Conservation (phyloP, 2,888 invertebrate species). For the Parascotia fuliginaria region DNA sequence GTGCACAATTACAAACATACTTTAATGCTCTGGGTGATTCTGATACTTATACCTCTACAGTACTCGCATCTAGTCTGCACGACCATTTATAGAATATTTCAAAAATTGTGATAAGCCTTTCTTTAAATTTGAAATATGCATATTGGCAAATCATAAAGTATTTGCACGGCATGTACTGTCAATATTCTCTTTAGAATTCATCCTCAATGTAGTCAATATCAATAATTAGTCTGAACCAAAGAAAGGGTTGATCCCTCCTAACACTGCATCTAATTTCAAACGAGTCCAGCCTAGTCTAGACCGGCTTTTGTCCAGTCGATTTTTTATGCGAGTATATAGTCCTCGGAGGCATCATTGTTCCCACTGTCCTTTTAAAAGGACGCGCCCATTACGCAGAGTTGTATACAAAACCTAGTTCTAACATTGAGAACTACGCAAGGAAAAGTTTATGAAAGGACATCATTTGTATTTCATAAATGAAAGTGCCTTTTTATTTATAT, state of each 20-base stretch:
- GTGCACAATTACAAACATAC: conserved; percentile 12
- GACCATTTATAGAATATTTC: too few species aligned
- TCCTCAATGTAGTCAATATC: conserved; percentile 14
- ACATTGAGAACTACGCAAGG: conserved; percentile 18
- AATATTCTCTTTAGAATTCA: too few species aligned
- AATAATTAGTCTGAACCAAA: conserved; percentile 28
- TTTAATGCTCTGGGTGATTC: conserved; percentile 15
- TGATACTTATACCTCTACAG: too few species aligned
- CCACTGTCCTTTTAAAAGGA: conserved; percentile 53
- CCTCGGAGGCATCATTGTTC: conserved; percentile 68
- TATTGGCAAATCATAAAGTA: too few species aligned
- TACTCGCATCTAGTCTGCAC: too few species aligned
- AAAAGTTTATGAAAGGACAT: conserved; percentile 13
- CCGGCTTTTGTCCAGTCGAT: conserved; percentile 58
- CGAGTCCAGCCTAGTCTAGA: conserved; percentile 59
- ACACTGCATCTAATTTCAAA: conserved; percentile 61
- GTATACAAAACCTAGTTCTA: conserved; percentile 38
- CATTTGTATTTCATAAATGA: not conserved
- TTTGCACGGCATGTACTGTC: too few species aligned
- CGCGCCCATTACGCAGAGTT: conserved; percentile 42
- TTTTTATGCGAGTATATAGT: conserved; percentile 69
- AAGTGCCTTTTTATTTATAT: not conserved
- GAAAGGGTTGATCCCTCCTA: conserved; percentile 19
- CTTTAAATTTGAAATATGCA: too few species aligned
- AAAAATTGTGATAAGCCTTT: too few species aligned